Conservation (phyloP, 2,888 invertebrate species). For the Noctua pronuba region DNA sequence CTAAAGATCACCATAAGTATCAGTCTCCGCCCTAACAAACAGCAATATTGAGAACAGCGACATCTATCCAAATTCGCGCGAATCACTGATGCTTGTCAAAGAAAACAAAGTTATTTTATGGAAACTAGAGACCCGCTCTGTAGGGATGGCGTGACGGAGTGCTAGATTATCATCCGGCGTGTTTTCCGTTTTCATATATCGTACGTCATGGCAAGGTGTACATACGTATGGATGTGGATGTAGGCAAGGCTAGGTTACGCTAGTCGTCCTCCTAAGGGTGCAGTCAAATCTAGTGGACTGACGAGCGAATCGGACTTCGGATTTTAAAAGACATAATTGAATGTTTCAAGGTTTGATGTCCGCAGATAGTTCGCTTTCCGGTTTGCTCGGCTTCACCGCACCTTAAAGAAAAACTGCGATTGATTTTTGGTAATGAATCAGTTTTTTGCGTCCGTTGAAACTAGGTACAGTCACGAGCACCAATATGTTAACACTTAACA, state of each 20-base stretch:
- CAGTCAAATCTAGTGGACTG: neutral
- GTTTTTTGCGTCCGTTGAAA: neutral
- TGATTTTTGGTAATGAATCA: neutral
- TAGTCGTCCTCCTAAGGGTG: neutral
- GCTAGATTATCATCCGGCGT: constrained; percentile 11
- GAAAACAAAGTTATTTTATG: constrained; percentile 57
- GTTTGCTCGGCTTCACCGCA: neutral
- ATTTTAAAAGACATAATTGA: neutral
- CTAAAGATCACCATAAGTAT: neutral
- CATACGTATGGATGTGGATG: neutral
- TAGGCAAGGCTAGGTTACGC: neutral
- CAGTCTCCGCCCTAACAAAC: neutral
- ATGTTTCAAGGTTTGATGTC: neutral
- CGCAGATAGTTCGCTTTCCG: neutral
- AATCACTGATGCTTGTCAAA: constrained; percentile 39
- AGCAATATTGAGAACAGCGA: constrained; percentile 48
- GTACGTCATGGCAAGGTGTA: neutral
- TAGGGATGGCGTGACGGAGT: constrained; percentile 49
- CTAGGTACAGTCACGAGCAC: no score
- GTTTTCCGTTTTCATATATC: neutral
- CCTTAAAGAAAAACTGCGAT: neutral
- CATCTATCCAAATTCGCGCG: constrained; percentile 57
- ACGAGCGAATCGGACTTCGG: neutral
- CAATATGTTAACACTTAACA: no score
- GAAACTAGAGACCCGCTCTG: constrained; percentile 38